Evolutionary conservation across 2,113 vertebrate genomes (phyloP).

Genomic region (Bubalus kerabau): DNA sequence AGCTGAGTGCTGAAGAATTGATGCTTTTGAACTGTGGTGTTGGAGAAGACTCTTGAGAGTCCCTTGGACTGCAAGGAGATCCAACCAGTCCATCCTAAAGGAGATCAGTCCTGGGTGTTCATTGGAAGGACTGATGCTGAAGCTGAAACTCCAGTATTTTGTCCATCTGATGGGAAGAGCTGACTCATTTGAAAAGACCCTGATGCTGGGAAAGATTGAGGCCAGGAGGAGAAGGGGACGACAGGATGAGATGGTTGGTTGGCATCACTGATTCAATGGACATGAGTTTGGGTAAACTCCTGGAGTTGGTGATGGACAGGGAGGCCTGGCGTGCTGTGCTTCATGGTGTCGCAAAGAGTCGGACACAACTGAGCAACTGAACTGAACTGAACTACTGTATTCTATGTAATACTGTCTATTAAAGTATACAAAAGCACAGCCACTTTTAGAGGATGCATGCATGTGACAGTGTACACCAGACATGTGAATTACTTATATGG

Average conservation of each 20-base stretch:
- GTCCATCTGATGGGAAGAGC: not conserved
- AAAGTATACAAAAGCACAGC: not conserved
- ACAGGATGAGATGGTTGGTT: not conserved
- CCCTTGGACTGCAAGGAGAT: not conserved
- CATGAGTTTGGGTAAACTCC: not conserved
- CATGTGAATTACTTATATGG: not conserved
- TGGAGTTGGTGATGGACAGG: not conserved
- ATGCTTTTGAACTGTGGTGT: not conserved
- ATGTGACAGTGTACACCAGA: not conserved
- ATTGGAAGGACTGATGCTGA: not conserved
- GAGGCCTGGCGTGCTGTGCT: not conserved
- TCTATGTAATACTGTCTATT: not conserved
- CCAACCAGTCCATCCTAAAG: not conserved
- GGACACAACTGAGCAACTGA: not conserved
- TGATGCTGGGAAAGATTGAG: not conserved
- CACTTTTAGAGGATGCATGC: not conserved
- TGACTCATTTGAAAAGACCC: not conserved
- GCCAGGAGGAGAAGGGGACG: not conserved
- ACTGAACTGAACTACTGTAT: not conserved
- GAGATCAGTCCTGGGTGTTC: not conserved
- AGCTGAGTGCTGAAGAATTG: not conserved
- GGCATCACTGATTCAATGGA: not conserved
- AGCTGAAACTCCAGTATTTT: not conserved
- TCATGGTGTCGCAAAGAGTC: not conserved
- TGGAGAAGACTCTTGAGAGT: not conserved